phyloP scores from a whole-genome alignment of 2,888 invertebrate species.

The Aphodius sticticus region DNA sequence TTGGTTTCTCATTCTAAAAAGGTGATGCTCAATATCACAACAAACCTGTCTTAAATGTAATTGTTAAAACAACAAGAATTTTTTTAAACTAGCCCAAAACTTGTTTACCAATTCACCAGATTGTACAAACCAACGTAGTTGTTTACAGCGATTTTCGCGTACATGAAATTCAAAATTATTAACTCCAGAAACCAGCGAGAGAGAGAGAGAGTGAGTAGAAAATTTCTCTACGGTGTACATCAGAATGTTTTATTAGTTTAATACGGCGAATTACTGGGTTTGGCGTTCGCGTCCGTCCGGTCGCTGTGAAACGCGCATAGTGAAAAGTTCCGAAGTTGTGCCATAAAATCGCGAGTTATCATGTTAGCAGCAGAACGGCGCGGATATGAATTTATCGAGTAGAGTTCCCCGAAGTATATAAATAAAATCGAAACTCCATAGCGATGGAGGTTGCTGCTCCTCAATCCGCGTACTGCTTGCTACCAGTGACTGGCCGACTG shows the following conservation, averaged over 20 bases:
- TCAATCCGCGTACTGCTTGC: not conserved
- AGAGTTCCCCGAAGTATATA: not conserved
- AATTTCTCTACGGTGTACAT: not conserved
- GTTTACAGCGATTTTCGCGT: not conserved
- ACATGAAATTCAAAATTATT: not conserved
- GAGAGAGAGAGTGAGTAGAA: not conserved
- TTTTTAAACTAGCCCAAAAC: no score
- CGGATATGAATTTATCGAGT: not conserved
- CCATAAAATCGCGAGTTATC: not conserved
- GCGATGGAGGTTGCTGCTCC: not conserved
- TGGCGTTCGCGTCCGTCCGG: not conserved
- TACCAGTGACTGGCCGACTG: not conserved
- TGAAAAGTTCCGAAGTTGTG: not conserved
- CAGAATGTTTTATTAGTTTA: not conserved
- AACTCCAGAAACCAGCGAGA: not conserved
- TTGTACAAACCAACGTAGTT: no score
- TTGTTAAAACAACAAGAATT: no score
- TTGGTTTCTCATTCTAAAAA: no score
- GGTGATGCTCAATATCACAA: no score
- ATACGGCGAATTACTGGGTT: not conserved
- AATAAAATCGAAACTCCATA: not conserved
- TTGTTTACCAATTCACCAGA: no score
- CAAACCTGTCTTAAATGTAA: no score
- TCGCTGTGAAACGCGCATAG: not conserved
- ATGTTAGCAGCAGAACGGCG: not conserved